Evolutionary conservation across 2,888 invertebrate genomes (phyloP).

Genomic region (Colletes collaris): DNA sequence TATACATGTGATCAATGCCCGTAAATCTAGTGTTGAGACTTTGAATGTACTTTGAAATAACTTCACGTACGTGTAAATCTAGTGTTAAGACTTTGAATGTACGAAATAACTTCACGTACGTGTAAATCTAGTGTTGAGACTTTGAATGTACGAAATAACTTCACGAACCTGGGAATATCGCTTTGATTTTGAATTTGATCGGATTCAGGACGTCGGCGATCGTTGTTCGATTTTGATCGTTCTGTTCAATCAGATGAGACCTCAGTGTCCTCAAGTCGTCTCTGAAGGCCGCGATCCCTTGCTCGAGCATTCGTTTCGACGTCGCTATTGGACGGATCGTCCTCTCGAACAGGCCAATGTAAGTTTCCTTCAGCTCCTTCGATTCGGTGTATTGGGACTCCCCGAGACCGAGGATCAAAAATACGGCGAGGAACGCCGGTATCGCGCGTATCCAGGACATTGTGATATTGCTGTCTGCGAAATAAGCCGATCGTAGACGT

Average conservation of each 20-base stretch:
- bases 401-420: not conserved
- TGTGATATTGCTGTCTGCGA: not conserved
- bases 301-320: conserved; percentile 13
- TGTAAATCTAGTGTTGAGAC: too few species aligned
- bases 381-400: not conserved
- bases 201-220: conserved; percentile 83
- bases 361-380: not conserved
- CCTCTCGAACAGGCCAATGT: conserved; percentile 55
- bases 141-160: not conserved
- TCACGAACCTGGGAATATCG: conserved; percentile 85
- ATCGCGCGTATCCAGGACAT: not conserved
- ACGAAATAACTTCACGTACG: too few species aligned
- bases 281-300: conserved; percentile 4
- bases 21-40: too few species aligned
- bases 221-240: conserved; percentile 70
- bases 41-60: too few species aligned
- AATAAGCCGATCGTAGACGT: too few species aligned
- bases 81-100: too few species aligned
- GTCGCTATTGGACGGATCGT: conserved; percentile 38
- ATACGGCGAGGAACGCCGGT: not conserved
- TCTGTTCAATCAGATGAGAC: not conserved
- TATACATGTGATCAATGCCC: too few species aligned
- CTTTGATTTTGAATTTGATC: conserved; percentile 85
- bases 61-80: too few species aligned
- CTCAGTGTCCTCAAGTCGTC: not conserved